These are phyloP conservation scores for Hypotaenidia philippensis DNA, from an alignment of 2,797 vertebrate species.

Conservation along the genomic window DNA sequence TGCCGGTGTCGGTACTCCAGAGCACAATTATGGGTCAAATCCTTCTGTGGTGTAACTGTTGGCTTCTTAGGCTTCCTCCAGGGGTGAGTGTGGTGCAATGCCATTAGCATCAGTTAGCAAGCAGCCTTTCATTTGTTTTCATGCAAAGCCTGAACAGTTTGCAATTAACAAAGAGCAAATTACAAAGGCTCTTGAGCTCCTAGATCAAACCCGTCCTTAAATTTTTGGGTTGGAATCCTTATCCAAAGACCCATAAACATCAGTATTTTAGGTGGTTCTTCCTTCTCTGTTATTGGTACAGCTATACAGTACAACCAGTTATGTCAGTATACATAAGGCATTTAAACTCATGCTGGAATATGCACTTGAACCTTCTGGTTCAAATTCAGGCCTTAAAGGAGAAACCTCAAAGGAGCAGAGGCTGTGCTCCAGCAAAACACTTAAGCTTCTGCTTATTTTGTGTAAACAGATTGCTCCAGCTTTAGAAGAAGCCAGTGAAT, in stretches of 20 bases:
- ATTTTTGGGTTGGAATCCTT: background rate
- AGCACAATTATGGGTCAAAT: background rate
- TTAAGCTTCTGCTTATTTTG: background rate
- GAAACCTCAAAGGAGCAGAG: background rate
- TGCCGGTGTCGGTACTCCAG: background rate
- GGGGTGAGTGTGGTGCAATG: background rate
- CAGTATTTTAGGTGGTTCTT: background rate
- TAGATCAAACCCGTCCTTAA: background rate
- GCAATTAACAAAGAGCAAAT: slow-evolving; percentile 4
- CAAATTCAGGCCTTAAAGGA: background rate
- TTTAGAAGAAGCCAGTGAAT: background rate
- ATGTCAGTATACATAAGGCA: background rate
- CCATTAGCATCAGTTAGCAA: slow-evolving; percentile 12
- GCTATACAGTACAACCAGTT: background rate
- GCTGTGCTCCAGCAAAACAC: background rate
- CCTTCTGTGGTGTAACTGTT: background rate
- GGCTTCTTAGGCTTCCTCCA: background rate
- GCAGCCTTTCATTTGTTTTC: slow-evolving; percentile 17
- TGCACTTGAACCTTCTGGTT: background rate
- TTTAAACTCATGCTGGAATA: background rate
- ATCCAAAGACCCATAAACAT: background rate
- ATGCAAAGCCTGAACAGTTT: slow-evolving; percentile 28
- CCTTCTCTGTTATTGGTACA: background rate
- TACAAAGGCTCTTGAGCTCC: background rate
- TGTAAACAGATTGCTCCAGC: background rate